Conservation (phyloP, 92 coral and sea anemone genomes). For the Virgularia gustaviana region DNA sequence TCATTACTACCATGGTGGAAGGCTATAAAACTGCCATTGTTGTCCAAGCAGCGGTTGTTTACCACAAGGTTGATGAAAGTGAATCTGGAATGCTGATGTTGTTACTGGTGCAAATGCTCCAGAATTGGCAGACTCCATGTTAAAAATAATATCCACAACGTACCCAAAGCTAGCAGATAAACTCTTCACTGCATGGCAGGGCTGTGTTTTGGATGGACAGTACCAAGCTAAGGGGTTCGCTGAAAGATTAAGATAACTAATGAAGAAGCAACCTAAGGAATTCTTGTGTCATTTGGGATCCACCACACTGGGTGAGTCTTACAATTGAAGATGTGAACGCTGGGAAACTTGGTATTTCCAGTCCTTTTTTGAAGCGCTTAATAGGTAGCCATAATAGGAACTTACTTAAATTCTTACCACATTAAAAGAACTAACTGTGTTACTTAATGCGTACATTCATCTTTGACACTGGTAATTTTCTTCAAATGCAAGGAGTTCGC, state of each 20-base stretch:
- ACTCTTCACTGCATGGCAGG: not conserved
- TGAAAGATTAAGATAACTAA: not conserved
- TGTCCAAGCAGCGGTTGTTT: slow-evolving; percentile 10
- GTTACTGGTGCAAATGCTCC: slow-evolving; percentile 21
- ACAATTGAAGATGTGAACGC: slow-evolving; percentile 12
- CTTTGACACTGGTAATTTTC: too few relatives aligned
- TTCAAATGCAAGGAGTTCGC: too few relatives aligned
- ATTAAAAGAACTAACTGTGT: too few relatives aligned
- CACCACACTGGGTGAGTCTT: slow-evolving; percentile 18
- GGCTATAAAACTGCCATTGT: slow-evolving; percentile 13
- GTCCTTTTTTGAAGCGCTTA: slow-evolving; percentile 13
- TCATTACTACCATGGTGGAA: slow-evolving; percentile 3
- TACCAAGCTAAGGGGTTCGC: slow-evolving; percentile 23
- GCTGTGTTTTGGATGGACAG: not conserved
- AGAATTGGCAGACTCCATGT: slow-evolving; percentile 13
- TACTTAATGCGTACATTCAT: too few relatives aligned
- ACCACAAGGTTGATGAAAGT: slow-evolving; percentile 7
- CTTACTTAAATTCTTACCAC: not conserved
- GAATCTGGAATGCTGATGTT: not conserved
- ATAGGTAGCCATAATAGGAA: not conserved
- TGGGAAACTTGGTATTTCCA: slow-evolving; percentile 14
- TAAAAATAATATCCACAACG: not conserved
- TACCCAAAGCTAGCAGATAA: not conserved
- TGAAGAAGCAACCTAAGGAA: not conserved
- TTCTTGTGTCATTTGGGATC: slow-evolving; percentile 21